Percentiles rank a stretch among this genome's conserved stretches.
Evolutionary conservation across 2,888 invertebrate genomes (phyloP).

Genomic region (Barypeithes pellucidus): DNA sequence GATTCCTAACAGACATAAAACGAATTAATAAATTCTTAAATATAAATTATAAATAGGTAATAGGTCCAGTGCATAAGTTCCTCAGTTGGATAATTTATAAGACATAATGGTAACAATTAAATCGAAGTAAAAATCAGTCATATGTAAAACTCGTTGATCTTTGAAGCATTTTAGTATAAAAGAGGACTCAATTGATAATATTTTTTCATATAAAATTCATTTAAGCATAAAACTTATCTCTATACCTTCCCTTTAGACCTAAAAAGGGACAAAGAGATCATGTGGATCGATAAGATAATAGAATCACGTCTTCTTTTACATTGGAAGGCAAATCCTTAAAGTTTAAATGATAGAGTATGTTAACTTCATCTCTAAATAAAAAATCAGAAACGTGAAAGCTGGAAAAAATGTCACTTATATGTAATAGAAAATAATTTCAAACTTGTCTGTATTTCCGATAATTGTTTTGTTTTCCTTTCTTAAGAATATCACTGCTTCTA

Average conservation of each 20-base stretch:
- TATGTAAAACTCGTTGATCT: conserved; percentile 8
- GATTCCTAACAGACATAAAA: too few relatives aligned
- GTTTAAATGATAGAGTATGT: conserved; percentile 4
- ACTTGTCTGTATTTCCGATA: too few relatives aligned
- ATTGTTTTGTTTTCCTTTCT: too few relatives aligned
- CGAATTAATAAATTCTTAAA: too few relatives aligned
- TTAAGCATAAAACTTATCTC: conserved; percentile 16
- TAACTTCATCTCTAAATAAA: neutral
- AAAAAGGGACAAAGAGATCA: conserved; percentile 18
- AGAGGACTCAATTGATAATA: conserved; percentile 12
- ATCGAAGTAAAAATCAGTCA: neutral
- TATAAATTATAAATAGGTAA: too few relatives aligned
- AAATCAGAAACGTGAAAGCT: neutral
- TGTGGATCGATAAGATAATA: conserved; percentile 24
- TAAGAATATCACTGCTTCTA: too few relatives aligned
- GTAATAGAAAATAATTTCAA: neutral
- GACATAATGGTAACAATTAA: too few relatives aligned
- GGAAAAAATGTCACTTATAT: neutral
- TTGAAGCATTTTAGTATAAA: neutral
- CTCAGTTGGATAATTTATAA: too few relatives aligned
- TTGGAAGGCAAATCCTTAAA: conserved; percentile 8
- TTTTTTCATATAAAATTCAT: conserved; percentile 16
- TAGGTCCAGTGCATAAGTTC: too few relatives aligned
- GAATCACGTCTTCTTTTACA: conserved; percentile 19
- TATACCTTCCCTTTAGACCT: conserved; percentile 10